phyloP scores from a whole-genome alignment of 2,113 vertebrate genomes.

The Crotalus horridus region DNA sequence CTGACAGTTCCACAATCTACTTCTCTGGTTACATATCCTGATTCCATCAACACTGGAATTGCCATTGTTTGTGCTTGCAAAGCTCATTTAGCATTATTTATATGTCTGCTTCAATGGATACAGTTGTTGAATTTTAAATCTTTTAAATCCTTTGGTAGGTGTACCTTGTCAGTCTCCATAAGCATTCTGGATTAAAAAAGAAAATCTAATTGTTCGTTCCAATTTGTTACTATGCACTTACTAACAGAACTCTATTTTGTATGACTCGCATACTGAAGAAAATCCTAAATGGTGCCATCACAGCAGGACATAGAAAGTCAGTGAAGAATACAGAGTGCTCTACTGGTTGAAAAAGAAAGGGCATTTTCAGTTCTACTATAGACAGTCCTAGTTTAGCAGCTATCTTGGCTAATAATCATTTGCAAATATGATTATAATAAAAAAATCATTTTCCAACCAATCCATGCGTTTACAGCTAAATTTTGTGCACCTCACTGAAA shows the following conservation, averaged over 20 bases:
- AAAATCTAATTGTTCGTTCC: background rate
- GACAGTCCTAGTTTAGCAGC: background rate
- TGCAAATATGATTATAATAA: background rate
- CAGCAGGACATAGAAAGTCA: background rate
- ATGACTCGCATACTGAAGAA: background rate
- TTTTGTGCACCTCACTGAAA: background rate
- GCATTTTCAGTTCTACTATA: background rate
- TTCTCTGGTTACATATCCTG: conserved; percentile 39
- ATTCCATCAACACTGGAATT: conserved; percentile 17
- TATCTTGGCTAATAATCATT: background rate
- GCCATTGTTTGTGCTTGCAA: conserved; percentile 16
- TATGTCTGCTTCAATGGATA: background rate
- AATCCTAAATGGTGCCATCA: background rate
- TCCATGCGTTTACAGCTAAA: background rate
- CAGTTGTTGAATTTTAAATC: conserved; percentile 12
- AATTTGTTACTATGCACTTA: background rate
- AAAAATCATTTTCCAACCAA: background rate
- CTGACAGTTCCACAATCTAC: conserved; percentile 12
- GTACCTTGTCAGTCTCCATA: background rate
- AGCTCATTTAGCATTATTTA: conserved; percentile 9
- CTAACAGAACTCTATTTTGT: background rate
- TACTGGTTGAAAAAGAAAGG: background rate
- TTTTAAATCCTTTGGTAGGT: conserved; percentile 2
- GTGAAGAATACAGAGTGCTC: background rate
- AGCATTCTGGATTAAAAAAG: background rate